Base-by-base conservation (phyloP, 2,888 invertebrate genomes). In the Cristatella mucedo region DNA sequence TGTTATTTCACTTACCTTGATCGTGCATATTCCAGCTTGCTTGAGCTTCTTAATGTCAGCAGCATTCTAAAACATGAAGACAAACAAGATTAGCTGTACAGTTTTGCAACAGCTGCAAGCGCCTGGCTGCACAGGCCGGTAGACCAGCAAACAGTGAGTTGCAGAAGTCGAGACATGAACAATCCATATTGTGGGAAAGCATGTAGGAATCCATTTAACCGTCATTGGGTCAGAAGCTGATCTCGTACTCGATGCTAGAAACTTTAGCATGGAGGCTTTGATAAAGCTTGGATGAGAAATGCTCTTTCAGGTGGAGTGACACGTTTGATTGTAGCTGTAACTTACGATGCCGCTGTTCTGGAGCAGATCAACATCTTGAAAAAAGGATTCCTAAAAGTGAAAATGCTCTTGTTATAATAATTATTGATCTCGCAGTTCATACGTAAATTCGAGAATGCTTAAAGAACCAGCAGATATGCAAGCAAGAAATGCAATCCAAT, bases 1-100 rank as follows among this genome's bases (percentile, higher is more conserved):
- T 21, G 40, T 38, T 24, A 6, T 32, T 15, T 19, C 22, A 20
- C 32, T 48, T 55, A 62, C 64, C 54, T 79, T 80, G 34, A 82
- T 73, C 0, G 82, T 82, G 54, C 80, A 81, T 53, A 82, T 79
- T 47, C 82, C 82, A 33, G 74, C 73, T 11, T 72, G 70, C 63
- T 82, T 80, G 49, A 82, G 61, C 61, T 78, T 78, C 66, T 79
- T 79, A 21, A 82, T 76, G 56, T 82, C 82, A 3, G 77, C 76
- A 33, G 75, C 74, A 63, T 77, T 76, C 62, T 63, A 45, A 22
- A 48, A 45, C 42, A 31, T 7, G 33, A 11, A 30, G 20, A 21
- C 33, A 33, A 22, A 36, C 9, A 22, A 9, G 33, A 24, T 34
- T 32, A 19, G 20, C 7, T 9, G n/a, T 26, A 7, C 7, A 26